phyloP scores from a whole-genome alignment of 2,888 invertebrate species.

The Lepidochrysops patricia region DNA sequence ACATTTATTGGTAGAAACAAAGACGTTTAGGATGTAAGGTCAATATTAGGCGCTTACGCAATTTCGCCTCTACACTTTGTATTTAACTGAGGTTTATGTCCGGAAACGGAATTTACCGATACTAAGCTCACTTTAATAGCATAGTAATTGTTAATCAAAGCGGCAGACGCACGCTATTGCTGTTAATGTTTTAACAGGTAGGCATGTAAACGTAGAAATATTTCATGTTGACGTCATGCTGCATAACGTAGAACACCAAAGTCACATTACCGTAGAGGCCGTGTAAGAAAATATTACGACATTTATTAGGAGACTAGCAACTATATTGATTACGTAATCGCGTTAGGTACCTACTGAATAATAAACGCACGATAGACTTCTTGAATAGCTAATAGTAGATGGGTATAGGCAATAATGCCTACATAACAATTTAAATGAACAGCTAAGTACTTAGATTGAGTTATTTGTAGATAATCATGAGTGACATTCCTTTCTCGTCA shows the following conservation, averaged over 20 bases:
- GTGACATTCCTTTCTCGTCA: too few relatives aligned
- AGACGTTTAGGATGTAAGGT: slow-evolving; percentile 1
- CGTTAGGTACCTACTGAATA: slow-evolving; percentile 21
- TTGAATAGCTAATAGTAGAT: slow-evolving; percentile 12
- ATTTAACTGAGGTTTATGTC: not conserved
- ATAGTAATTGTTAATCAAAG: not conserved
- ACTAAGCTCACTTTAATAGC: not conserved
- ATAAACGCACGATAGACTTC: slow-evolving; percentile 18
- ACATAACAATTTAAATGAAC: too few relatives aligned
- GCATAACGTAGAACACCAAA: slow-evolving; percentile 39
- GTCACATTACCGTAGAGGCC: slow-evolving; percentile 48
- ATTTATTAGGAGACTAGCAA: slow-evolving; percentile 31
- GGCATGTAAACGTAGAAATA: not conserved
- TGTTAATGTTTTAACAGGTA: not conserved
- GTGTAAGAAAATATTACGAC: slow-evolving; percentile 41
- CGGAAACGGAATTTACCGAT: not conserved
- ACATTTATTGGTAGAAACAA: slow-evolving; percentile 12
- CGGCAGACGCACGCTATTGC: not conserved
- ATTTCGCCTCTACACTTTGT: not conserved
- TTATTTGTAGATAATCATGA: too few relatives aligned
- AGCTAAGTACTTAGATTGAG: too few relatives aligned
- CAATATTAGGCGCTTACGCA: not conserved
- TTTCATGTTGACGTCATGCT: slow-evolving; percentile 15
- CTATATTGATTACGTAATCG: slow-evolving; percentile 27
- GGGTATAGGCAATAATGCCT: not conserved